A percentile compares a stretch with the other conserved stretches of the same genome.
phyloP scores from a whole-genome alignment of 1,140 invertebrate species.

The Drosophila lini region DNA sequence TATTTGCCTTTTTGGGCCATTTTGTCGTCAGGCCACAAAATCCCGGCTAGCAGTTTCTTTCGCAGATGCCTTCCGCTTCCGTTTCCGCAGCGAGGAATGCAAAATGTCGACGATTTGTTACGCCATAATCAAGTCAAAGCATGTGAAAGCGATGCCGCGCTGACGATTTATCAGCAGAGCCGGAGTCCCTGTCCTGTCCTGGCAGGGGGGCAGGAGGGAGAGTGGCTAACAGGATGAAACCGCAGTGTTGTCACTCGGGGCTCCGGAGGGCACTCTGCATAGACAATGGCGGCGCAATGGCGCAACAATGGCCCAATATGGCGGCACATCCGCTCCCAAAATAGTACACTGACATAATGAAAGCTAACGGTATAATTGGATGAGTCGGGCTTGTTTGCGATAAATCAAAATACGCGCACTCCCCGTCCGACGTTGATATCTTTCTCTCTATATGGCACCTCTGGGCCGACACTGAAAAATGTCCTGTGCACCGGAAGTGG shows the following conservation, averaged over 20 bases:
- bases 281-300: slow-evolving; percentile 20
- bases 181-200: not conserved
- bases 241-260: slow-evolving; percentile 37
- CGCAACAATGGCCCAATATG: slow-evolving; percentile 65
- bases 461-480: slow-evolving; percentile 68
- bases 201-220: not conserved
- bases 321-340: slow-evolving; percentile 56
- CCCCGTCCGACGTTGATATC: slow-evolving; percentile 32
- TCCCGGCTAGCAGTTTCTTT: slow-evolving; percentile 36
- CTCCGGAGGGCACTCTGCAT: slow-evolving; percentile 18
- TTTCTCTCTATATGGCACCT: slow-evolving; percentile 17
- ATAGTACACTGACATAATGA: slow-evolving; percentile 71
- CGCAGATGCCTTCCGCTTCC: slow-evolving; percentile 42
- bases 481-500: slow-evolving; percentile 27
- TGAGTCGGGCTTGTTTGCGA: slow-evolving; percentile 49
- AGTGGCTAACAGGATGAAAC: slow-evolving; percentile 25
- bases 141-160: slow-evolving; percentile 62
- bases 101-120: slow-evolving; percentile 81
- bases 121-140: slow-evolving; percentile 81
- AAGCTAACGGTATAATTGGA: slow-evolving; percentile 80
- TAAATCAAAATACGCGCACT: slow-evolving; percentile 63
- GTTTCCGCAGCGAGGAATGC: slow-evolving; percentile 51
- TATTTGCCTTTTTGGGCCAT: slow-evolving; percentile 8
- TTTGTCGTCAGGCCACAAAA: slow-evolving; percentile 18
- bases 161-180: slow-evolving; percentile 72